Base-by-base conservation (phyloP, 2,113 vertebrate genomes). In the Malurus elegans region DNA sequence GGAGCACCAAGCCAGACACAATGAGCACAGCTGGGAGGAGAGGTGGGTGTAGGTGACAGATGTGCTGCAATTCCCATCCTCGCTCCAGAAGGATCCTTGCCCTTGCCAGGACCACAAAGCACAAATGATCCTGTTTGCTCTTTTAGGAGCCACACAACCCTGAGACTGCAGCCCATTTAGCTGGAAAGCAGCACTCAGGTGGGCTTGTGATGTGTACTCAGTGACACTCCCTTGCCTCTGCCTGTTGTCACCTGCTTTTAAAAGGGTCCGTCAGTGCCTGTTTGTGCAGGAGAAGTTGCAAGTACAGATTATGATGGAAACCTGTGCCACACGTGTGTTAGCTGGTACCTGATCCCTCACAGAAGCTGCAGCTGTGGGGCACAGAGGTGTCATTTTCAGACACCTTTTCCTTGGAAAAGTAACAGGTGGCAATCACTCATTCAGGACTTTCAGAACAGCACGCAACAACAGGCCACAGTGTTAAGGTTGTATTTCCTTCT, bases 1-100 rank as follows among this genome's bases (percentile, higher is more conserved):
- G 58, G 31, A 80, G 48, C 60, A 45, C 32, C 45, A 17, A 80
- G 40, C 10, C 60, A 67, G 66, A 54, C 19, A 24, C 0, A 0
- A 54, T 0, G 18, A 86, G 32, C 50, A 14, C 17, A 31, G 45
- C 60, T 53, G 38, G 45, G 12, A 65, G n/a, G 47, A 62, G 61
- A 57, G 16, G 9, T 14, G 53, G 51, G 4, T 3, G 10, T 3
- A 14, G 75, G 18, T 7, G 24, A 18, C 16, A 42, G 50, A 50
- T 1, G 5, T 18, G n/a, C 32, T 2, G 1, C 4, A 2, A 54
- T 45, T 40, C 34, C 45, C 23, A n/a, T 24, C 21, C 28, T 44
- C 47, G 20, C 76, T 53, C 76, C 80, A 38, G 56, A 61, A 42
- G 6, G 54, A 58, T n/a, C 64, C 64, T 47, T 21, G 32, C 15